These are phyloP conservation scores for Coregonus ussuriensis DNA, from an alignment of 2,797 vertebrate genomes.

Conservation along the genomic window DNA sequence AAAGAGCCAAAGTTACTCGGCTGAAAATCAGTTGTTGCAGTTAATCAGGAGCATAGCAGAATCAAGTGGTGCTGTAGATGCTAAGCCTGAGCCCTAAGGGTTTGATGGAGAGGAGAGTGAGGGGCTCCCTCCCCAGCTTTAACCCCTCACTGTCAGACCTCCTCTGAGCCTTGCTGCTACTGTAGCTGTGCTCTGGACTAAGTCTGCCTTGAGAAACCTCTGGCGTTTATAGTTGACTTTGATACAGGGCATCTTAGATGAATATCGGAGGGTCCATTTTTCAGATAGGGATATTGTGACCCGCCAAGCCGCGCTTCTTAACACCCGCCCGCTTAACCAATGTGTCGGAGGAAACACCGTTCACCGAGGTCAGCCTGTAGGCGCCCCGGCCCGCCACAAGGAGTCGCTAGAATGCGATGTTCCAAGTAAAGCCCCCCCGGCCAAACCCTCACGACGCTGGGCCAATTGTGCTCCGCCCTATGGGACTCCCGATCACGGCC, in stretches of 20 bases:
- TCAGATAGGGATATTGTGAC: neutral
- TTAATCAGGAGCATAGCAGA: slow-evolving; percentile 49
- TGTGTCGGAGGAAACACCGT: too few relatives aligned
- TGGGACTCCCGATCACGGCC: too few relatives aligned
- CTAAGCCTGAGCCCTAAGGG: slow-evolving; percentile 3
- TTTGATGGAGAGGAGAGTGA: slow-evolving; percentile 24
- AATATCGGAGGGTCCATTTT: neutral
- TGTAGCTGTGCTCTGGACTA: neutral
- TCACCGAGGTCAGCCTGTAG: too few relatives aligned
- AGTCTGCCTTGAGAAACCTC: too few relatives aligned
- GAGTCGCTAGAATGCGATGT: too few relatives aligned
- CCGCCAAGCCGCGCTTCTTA: too few relatives aligned
- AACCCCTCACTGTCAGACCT: neutral
- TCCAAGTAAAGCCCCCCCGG: too few relatives aligned
- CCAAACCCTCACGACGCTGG: too few relatives aligned
- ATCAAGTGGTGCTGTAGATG: slow-evolving; percentile 26
- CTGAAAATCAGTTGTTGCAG: slow-evolving; percentile 46
- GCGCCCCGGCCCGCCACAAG: too few relatives aligned
- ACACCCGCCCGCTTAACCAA: too few relatives aligned
- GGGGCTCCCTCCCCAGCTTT: neutral
- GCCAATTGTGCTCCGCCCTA: too few relatives aligned
- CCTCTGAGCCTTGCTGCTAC: neutral
- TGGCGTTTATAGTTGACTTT: neutral
- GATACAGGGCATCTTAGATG: neutral
- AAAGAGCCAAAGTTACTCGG: slow-evolving; percentile 44